Evolutionary conservation across 2,113 vertebrate genomes (phyloP).

Genomic region (Lycocorax pyrrhopterus): DNA sequence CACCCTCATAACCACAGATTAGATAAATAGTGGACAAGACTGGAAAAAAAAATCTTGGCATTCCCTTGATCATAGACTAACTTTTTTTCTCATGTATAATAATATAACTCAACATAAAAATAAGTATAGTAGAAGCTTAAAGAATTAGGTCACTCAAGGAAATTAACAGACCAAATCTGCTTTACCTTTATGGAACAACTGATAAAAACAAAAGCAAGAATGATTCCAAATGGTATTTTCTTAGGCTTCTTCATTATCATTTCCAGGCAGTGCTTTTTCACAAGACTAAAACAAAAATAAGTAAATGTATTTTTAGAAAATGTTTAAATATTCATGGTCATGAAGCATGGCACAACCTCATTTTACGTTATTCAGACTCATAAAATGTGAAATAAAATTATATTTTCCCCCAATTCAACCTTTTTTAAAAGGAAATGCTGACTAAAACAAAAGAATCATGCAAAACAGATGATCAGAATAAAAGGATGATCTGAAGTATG

Average conservation of each 20-base stretch:
- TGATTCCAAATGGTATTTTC: neutral
- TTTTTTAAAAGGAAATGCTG: conserved; percentile 37
- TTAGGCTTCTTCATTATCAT: neutral
- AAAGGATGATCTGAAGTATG: conserved; percentile 21
- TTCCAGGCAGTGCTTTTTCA: neutral
- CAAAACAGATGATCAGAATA: conserved; percentile 4
- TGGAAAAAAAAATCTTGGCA: neutral
- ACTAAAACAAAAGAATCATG: conserved; percentile 23
- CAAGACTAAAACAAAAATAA: neutral
- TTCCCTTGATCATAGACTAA: neutral
- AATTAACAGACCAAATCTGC: neutral
- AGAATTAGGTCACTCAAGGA: conserved; percentile 2
- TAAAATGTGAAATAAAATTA: conserved; percentile 25
- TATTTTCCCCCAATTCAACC: neutral
- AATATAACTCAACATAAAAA: neutral
- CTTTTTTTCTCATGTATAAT: neutral
- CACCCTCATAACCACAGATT: neutral
- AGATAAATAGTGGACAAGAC: neutral
- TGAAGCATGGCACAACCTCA: neutral
- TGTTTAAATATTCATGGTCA: conserved; percentile 1
- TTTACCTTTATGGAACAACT: neutral
- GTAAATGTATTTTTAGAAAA: conserved; percentile 13
- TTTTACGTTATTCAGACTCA: conserved; percentile 33
- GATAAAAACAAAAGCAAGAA: neutral
- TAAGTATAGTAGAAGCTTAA: neutral